Base-by-base conservation (phyloP, 2,113 vertebrate species). In the Myodes glareolus region DNA sequence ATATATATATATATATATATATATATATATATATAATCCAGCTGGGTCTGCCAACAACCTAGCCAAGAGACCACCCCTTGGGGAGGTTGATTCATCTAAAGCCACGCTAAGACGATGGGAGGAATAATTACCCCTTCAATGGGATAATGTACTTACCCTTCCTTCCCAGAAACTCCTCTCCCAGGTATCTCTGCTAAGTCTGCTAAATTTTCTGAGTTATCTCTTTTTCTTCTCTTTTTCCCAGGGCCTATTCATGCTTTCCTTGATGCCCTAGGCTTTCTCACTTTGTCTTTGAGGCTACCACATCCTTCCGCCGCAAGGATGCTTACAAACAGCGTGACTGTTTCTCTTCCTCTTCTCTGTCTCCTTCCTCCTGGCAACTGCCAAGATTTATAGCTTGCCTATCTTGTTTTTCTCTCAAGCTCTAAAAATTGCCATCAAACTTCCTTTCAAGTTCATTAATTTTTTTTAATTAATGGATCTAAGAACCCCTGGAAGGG, bases 271-370 rank as follows among this genome's bases (percentile, higher is more conserved):
- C 27, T 85, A 29, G 58, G 27, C 16, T 85, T 65, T 65, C 29
- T 65, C 39, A 65, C 58, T 65, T 85, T 85, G 58, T 85, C 82
- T 84, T 14, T 45, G 58, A 85, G 58, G 39, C 58, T 17, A 65
- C 82, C 82, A 85, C 58, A 65, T 85, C 82, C 82, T 85, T 84
- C 58, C 27, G 1, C 82, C 39, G 65, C 82, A 65, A 85, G 39
- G 82, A 85, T 31, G 39, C 82, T 45, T 45, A 63, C 58, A 45
- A 45, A 85, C 14, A 65, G 4, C 8, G 11, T 45, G 14, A 31
- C 27, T 65, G 81, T 84, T 85, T 85, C 82, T 85, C 82, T 85
- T 85, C 82, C 82, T 85, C 82, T 85, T 85, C 81, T 84, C 55
- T 9, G n/a, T 42, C 55, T 45, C 2, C 82, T 85, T 85, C 39